Evolutionary conservation across 2,888 invertebrate genomes (phyloP).

Genomic region (Diadegma fenestrale): DNA sequence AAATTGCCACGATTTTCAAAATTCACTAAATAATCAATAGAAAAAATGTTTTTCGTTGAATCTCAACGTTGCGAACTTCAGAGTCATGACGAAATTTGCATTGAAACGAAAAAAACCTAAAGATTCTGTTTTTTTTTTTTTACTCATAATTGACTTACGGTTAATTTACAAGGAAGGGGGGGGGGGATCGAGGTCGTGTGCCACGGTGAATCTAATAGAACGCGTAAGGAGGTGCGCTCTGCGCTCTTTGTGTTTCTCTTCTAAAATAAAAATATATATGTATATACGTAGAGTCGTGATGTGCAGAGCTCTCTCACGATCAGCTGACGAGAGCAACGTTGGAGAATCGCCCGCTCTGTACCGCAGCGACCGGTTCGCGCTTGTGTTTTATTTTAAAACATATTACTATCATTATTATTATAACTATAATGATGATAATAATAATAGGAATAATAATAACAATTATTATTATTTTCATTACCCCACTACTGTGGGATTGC

Average conservation of each 20-base stretch:
- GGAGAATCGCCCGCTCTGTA: conserved; percentile 68
- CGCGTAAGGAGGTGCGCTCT: conserved; percentile 47
- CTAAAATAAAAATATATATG: background rate
- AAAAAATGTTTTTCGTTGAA: no score
- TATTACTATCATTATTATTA: conserved; percentile 31
- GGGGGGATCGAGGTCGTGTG: conserved; percentile 59
- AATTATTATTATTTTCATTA: conserved; percentile 49
- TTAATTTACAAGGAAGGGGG: background rate
- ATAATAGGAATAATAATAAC: background rate
- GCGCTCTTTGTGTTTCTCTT: conserved; percentile 22
- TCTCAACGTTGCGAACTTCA: no score
- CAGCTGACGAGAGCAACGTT: conserved; percentile 75
- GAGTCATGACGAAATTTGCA: no score
- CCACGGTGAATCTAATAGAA: conserved; percentile 51
- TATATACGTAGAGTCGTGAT: conserved; percentile 13
- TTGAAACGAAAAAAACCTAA: background rate
- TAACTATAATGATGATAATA: conserved; percentile 11
- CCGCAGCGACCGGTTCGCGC: conserved; percentile 43
- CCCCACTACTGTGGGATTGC: conserved; percentile 47
- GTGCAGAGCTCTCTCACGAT: conserved; percentile 73
- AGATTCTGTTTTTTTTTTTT: background rate
- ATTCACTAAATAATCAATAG: no score
- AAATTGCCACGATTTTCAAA: no score
- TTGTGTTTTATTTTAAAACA: conserved; percentile 57
- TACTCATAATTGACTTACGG: background rate